Percentiles rank a stretch among this genome's conserved stretches.
These are phyloP conservation scores for Brachionus asplanchnoidis DNA, from an alignment of 1,140 invertebrate genomes.

Conservation along the genomic window DNA sequence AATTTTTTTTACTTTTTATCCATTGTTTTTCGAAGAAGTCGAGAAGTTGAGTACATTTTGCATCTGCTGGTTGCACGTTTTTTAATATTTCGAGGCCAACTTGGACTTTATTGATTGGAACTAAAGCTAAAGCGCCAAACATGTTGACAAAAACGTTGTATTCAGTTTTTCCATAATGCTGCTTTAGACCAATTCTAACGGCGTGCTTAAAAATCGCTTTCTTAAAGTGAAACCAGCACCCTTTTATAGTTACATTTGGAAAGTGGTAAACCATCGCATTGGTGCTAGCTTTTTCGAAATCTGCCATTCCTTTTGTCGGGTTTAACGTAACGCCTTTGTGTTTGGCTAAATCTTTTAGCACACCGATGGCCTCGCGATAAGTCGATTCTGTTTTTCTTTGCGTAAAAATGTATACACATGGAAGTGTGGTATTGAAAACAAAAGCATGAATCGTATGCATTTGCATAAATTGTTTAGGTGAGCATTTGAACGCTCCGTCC, in stretches of 20 bases:
- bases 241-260: no score
- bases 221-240: no score
- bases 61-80: no score
- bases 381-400: no score
- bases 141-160: conserved; percentile 10
- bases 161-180: neutral
- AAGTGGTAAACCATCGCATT: no score
- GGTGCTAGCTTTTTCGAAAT: no score
- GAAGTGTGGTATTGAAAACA: neutral
- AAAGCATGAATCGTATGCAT: neutral
- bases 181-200: conserved; percentile 1
- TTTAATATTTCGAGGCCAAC: neutral
- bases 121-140: neutral
- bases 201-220: no score
- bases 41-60: neutral
- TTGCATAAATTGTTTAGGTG: neutral
- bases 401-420: conserved; percentile 3
- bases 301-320: no score
- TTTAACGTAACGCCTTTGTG: no score
- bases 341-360: no score
- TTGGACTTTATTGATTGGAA: neutral
- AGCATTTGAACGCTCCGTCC: neutral
- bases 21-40: neutral
- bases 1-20: neutral
- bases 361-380: no score